Base-by-base conservation (phyloP, 1,140 invertebrate species). In the Meloidogyne floridensis region DNA sequence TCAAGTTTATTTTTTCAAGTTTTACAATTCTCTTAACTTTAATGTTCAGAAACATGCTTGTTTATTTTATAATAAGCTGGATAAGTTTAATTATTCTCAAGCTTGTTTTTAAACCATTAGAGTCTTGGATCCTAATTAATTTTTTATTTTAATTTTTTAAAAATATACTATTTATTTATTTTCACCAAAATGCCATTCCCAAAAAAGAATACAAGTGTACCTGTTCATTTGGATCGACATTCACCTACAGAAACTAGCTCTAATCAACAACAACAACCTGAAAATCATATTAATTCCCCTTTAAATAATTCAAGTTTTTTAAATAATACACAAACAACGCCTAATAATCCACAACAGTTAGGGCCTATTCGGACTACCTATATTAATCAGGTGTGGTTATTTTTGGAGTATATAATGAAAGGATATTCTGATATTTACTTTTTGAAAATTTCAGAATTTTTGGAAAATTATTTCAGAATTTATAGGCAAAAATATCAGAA, bases 201-300 rank as follows among this genome's bases (percentile, higher is more conserved):
- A 73, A 73, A 73, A 59, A 65, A 65, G 59, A 74, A 74, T 54
- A 54, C 53, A 47, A 74, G 72, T 32, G 72, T 74, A 7, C 72
- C 72, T 51, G 18, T 74, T 47, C 18, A 74, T n/a, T 32, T 74
- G 11, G 72, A 74, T 54, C 2, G 18, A 54, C 72, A 74, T 54
- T 47, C 15, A n/a, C 72, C 43, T 18, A 54, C 2, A n/a, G 6
- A 5, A 11, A 54, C 2, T 7, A 6, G 0, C 7, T n/a, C 72
- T 5, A 72, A 59, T 59, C 59, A 65, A 65, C 59, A 65, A 13
- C 13, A 15, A 56, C 10, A 56, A n/a, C 13, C 56, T 18, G 13
- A 3, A 2, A 59, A 59, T 59, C 2, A 59, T 59, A 47, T 47
- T 47, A 47, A 47, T 47, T 47, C 70, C 5, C 18, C 70, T 18